Evolutionary conservation across 2,797 vertebrate species (phyloP).

Genomic region (Crenuchus spilurus): DNA sequence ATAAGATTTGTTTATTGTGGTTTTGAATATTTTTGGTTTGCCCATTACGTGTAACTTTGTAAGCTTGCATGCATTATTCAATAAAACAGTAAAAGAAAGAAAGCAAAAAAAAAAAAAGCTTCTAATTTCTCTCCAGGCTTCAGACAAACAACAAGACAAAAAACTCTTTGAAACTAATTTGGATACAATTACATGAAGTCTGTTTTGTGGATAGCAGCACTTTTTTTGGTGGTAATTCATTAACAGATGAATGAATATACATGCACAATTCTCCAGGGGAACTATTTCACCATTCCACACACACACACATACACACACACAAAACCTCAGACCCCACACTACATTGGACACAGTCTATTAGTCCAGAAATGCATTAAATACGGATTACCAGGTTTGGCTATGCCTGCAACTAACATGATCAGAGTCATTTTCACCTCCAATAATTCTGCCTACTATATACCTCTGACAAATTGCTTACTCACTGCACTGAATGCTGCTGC

Average conservation of each 20-base stretch:
- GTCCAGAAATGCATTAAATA: constrained; percentile 47
- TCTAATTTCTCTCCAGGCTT: not conserved
- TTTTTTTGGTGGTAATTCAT: constrained; percentile 4
- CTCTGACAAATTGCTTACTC: constrained; percentile 64
- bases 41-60: not conserved
- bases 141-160: not conserved
- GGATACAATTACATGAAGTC: not conserved
- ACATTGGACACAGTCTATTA: constrained; percentile 46
- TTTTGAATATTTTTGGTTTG: not conserved
- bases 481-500: constrained; percentile 60
- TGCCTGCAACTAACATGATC: constrained; percentile 38
- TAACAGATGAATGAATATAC: constrained; percentile 3
- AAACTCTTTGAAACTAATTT: not conserved
- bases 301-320: not conserved
- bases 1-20: not conserved
- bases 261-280: not conserved
- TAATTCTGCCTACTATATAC: constrained; percentile 30
- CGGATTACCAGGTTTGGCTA: constrained; percentile 35
- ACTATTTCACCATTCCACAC: not conserved
- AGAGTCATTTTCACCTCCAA: constrained; percentile 38
- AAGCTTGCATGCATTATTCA: not conserved
- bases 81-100: not conserved
- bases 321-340: not conserved
- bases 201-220: not conserved
- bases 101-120: not conserved